Evolutionary conservation across 2,113 vertebrate genomes (phyloP).

Genomic region (Rana temporaria): DNA sequence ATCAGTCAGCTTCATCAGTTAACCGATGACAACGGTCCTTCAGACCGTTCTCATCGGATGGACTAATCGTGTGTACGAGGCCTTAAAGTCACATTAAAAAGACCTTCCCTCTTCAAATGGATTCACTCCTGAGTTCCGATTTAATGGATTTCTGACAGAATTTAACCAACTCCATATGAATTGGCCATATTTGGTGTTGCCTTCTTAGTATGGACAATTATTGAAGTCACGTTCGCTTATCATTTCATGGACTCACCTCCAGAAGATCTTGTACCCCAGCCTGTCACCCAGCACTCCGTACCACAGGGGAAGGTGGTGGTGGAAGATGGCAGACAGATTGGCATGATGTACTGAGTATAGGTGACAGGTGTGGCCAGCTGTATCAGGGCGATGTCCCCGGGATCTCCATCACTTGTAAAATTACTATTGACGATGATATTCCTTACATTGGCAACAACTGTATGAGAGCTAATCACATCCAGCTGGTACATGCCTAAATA

Average conservation of each 20-base stretch:
- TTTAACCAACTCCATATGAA: too few species aligned
- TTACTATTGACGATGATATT: constrained; percentile 84
- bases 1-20: too few species aligned
- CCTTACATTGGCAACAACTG: constrained; percentile 78
- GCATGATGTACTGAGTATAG: constrained; percentile 70
- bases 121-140: too few species aligned
- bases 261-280: constrained; percentile 86
- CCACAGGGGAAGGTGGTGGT: constrained; percentile 84
- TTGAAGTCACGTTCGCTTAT: too few species aligned
- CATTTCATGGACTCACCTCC: constrained; percentile 72
- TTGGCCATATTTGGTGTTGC: too few species aligned
- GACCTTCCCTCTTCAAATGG: too few species aligned
- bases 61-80: too few species aligned
- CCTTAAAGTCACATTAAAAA: too few species aligned
- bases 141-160: too few species aligned
- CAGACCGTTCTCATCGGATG: too few species aligned
- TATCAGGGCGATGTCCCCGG: constrained; percentile 90
- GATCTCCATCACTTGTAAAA: constrained; percentile 76
- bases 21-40: too few species aligned
- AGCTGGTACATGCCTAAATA: constrained; percentile 85
- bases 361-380: constrained; percentile 81
- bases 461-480: constrained; percentile 71
- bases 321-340: constrained; percentile 83
- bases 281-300: constrained; percentile 90
- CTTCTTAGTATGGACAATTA: too few species aligned